Base-by-base conservation (phyloP, 2,797 vertebrate genomes). In the Gadopsis bispinosus region DNA sequence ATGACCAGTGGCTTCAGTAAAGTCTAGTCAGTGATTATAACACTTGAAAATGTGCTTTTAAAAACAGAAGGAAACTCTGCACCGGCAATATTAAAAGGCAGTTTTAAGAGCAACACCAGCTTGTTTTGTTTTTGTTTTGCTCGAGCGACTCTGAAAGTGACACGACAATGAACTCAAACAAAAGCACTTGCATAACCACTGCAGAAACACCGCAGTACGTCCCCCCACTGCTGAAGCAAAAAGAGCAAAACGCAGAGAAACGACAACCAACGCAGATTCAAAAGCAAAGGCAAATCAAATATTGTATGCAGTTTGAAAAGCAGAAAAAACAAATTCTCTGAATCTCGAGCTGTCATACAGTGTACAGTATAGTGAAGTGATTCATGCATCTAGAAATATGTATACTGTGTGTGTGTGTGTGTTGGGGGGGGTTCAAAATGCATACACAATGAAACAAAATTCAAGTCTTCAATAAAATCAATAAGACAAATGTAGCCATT, bases 301-400 rank as follows among this genome's bases (percentile, higher is more conserved):
- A 26, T 31, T 29, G 20, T 19, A 13, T 68, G n/a, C 37, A 29
- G 14, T 68, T 67, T 54, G n/a, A 47, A 67, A 67, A 54, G 9
- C 14, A 16, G 26, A 14, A 39, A 1, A 26, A n/a, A n/a, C n/a
- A 4, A 1, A 37, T 7, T n/a, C 29, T 31, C 1, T 48, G 45
- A 47, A 66, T 66, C 22, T 53, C 29, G 35, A n/a, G 16, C 31
- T 31, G 17, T 48, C 9, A 12, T 11, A 9, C 37, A 39, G 9
- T 39, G n/a, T n/a, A n/a, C n/a, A n/a, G 1, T 17, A 9, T 11
- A 29, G 9, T 12, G 7, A 35, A 47, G 26, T 20, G 29, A 48
- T 12, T 26, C 50, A 1, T 19, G 16, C 50, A 51, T 5, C 4
- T 13, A 22, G 5, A 65, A 3, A 37, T 35, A 14, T 3, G 35